These are phyloP conservation scores for Parazoanthus swiftii DNA, from an alignment of 92 coral and sea anemone species.

Conservation along the genomic window DNA sequence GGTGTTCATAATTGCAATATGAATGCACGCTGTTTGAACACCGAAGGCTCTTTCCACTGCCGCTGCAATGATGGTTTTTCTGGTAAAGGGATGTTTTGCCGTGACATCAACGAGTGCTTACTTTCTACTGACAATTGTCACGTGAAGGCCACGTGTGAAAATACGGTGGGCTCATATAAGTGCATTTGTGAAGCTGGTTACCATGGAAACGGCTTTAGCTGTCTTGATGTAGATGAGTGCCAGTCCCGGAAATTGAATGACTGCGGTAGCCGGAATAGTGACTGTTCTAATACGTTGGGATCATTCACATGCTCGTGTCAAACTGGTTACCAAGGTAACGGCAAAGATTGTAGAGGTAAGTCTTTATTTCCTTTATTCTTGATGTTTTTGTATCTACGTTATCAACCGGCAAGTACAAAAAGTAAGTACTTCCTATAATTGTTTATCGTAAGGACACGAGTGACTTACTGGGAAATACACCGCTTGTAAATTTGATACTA, in stretches of 20 bases:
- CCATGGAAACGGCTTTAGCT: background rate
- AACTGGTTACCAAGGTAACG: background rate
- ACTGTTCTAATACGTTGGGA: conserved; percentile 8
- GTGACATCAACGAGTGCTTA: background rate
- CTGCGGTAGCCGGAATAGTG: background rate
- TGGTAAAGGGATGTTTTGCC: conserved; percentile 15
- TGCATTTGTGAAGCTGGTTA: background rate
- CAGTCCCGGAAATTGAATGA: background rate
- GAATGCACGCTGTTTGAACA: background rate
- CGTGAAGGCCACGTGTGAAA: background rate
- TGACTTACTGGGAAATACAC: no score
- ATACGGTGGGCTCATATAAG: background rate
- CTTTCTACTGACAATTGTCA: background rate
- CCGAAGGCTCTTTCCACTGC: conserved; percentile 7
- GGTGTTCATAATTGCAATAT: background rate
- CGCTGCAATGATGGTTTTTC: conserved; percentile 18
- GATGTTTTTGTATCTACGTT: background rate
- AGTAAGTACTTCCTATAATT: no score
- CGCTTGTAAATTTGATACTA: no score
- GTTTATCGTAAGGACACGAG: no score
- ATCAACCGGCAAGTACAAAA: background rate
- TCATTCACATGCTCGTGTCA: conserved; percentile 4
- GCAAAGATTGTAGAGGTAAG: background rate
- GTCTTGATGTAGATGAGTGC: conserved; percentile 9
- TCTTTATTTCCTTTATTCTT: background rate